Evolutionary conservation across 2,113 vertebrate genomes (phyloP).

Genomic region (Bubo scandiacus): DNA sequence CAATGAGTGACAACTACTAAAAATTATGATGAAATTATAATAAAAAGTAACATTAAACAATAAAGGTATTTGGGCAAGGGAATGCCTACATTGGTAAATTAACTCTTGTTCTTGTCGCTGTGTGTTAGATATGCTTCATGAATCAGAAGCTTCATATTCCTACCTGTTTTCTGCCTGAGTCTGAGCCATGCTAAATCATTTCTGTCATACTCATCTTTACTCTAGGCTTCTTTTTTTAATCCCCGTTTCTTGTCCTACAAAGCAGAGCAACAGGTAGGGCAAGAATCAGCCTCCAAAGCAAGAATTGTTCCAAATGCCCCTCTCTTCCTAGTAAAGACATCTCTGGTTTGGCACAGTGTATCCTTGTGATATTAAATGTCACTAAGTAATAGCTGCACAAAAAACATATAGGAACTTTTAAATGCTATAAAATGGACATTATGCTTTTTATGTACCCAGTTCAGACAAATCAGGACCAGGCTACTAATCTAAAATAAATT

Average conservation of each 20-base stretch:
- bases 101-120: not conserved
- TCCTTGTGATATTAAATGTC: not conserved
- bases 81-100: not conserved
- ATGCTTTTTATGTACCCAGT: not conserved
- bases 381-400: not conserved
- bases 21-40: not conserved
- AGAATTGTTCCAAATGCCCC: not conserved
- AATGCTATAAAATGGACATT: not conserved
- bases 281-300: not conserved
- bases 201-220: not conserved
- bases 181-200: not conserved
- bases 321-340: not conserved
- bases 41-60: not conserved
- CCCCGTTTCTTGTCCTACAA: not conserved
- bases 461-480: not conserved
- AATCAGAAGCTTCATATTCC: not conserved
- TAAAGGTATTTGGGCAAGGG: not conserved
- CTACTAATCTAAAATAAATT: not conserved
- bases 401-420: not conserved
- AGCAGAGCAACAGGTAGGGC: not conserved
- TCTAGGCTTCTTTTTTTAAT: not conserved
- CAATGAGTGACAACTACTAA: not conserved
- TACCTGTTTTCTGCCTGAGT: not conserved
- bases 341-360: not conserved
- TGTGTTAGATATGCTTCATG: not conserved